Evolutionary conservation across 2,113 vertebrate species (phyloP), one percentile per base, ranked within the genome.

Genomic region (Myanophis thanlyinensis): DNA sequence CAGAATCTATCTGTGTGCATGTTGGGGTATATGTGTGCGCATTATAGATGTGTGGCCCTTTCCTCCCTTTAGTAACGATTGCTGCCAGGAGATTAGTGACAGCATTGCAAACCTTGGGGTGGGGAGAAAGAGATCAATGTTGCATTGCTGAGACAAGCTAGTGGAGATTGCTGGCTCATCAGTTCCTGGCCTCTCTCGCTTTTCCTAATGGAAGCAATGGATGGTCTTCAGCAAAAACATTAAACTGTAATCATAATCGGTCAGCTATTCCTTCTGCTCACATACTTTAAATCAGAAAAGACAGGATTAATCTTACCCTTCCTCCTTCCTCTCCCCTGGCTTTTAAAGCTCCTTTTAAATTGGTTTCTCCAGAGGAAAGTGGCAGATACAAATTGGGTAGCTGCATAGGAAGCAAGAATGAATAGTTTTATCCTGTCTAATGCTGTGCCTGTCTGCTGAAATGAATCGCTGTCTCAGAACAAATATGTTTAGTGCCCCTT

Each of bases 161-260:
- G 88, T 92, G 92, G 88, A 94, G 91, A 40, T 0, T 95, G 96
- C 96, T 97, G 95, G 96, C 92, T 96, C 94, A 85, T 54, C 59
- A 49, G 0, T 91, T 95, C 85, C 93, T 94, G 94, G 85, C 93
- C 93, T 93, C 8, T 91, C 95, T 84, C 85, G 48, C 92, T 93
- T 92, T 90, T 94, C 92, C 94, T 93, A 22, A 6, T 53, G 91
- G 92, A 96, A 92, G 89, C 1, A 40, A 54, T 91, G 85, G 51
- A 80, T 87, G 94, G 91, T 84, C 25, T 48, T 90, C 94, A 95
- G 93, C 90, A n/a, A 62, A 91, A 73, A 93, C 93, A 93, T 94
- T 93, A 91, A 93, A 88, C 86, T 20, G 1, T 53, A 90, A 94
- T 95, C 90, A 88, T 89, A 54, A 95, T 91, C 92, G 80, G 88